Percentiles rank a stretch among this genome's conserved stretches.
These are phyloP conservation scores for Bambusicola thoracicus DNA, from an alignment of 2,113 vertebrate species.

Conservation along the genomic window DNA sequence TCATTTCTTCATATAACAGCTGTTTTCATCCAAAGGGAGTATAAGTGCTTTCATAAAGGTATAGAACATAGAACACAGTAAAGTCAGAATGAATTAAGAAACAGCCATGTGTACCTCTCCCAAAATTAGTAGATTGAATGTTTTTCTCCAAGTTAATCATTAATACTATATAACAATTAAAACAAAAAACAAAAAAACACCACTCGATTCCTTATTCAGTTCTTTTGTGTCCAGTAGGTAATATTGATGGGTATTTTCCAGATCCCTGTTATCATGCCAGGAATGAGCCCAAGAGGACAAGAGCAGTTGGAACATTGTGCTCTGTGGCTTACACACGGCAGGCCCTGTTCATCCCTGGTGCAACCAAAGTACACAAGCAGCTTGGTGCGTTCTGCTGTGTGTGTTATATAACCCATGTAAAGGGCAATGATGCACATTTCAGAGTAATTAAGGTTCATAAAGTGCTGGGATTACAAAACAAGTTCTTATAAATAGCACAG, in stretches of 20 bases:
- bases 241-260: background rate
- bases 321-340: background rate
- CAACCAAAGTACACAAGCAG: background rate
- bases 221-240: background rate
- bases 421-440: slow-evolving; percentile 19
- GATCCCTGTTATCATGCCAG: background rate
- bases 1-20: background rate
- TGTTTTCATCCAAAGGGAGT: background rate
- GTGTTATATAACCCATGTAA: background rate
- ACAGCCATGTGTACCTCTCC: background rate
- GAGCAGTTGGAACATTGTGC: background rate
- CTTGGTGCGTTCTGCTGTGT: background rate
- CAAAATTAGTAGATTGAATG: background rate
- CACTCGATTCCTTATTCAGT: background rate
- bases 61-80: background rate
- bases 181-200: background rate
- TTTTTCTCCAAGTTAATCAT: background rate
- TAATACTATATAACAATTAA: background rate
- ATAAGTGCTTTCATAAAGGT: background rate
- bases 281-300: background rate
- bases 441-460: slow-evolving; percentile 37
- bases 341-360: background rate
- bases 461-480: background rate
- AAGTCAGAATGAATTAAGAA: background rate
- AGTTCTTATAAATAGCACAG: slow-evolving; percentile 1